Evolutionary conservation across 2,113 vertebrate genomes (phyloP).

Genomic region (Penelope pileata): DNA sequence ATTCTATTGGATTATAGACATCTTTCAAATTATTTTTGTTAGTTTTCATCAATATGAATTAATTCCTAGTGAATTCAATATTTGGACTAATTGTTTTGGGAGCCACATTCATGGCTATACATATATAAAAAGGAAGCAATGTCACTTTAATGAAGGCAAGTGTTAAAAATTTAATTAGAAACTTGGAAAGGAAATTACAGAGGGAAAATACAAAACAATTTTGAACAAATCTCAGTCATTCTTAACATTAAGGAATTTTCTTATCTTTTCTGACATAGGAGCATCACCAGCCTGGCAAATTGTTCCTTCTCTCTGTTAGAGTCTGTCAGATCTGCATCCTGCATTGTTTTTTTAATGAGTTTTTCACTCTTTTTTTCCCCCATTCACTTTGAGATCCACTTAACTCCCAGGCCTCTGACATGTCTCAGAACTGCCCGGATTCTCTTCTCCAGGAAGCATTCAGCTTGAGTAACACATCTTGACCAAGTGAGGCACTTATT

Average conservation of each 20-base stretch:
- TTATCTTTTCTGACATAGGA: not conserved
- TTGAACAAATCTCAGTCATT: rapidly evolving
- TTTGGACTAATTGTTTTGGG: not conserved
- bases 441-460: not conserved
- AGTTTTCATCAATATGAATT: not conserved
- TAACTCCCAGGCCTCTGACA: not conserved
- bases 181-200: not conserved
- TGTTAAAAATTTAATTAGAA: not conserved
- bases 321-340: not conserved
- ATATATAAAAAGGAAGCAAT: not conserved
- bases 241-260: not conserved
- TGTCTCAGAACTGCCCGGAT: not conserved
- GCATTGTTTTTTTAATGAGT: not conserved
- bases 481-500: not conserved
- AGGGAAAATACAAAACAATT: not conserved
- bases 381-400: not conserved
- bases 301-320: not conserved
- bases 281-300: not conserved
- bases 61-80: not conserved
- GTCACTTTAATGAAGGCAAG: not conserved
- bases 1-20: not conserved
- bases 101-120: not conserved
- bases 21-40: not conserved
- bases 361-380: not conserved
- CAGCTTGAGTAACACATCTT: not conserved